phyloP scores from a whole-genome alignment of 2,113 vertebrate species.

The Paracanthobrama guichenoti region DNA sequence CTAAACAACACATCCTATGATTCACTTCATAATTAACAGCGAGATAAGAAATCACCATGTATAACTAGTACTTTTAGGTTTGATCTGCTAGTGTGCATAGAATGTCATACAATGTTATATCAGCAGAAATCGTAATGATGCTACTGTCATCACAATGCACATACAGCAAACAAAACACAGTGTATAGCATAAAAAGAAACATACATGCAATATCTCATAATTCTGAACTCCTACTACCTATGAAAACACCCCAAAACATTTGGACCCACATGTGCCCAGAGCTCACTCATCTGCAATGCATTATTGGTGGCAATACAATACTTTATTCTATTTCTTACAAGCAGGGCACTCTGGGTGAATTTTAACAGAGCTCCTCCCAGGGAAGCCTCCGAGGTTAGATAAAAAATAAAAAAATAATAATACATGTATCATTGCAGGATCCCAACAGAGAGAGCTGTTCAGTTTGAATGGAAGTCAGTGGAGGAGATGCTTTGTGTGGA shows the following conservation, averaged over 20 bases:
- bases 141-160: no score
- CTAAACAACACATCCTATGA: not conserved
- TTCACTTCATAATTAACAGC: not conserved
- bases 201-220: not conserved
- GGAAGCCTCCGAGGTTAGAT: not conserved
- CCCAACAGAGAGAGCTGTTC: not conserved
- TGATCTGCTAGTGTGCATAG: no score
- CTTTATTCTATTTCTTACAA: not conserved
- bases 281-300: not conserved
- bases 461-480: not conserved
- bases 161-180: no score
- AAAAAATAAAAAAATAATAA: not conserved
- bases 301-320: not conserved
- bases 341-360: not conserved
- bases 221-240: not conserved
- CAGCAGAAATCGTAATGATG: no score
- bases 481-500: not conserved
- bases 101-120: no score
- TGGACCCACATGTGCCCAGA: not conserved
- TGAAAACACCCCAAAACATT: not conserved
- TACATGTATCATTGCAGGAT: not conserved
- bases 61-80: not conserved
- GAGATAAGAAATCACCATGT: not conserved
- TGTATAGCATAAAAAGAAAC: no score
- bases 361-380: not conserved